Evolutionary conservation across 1,140 invertebrate species (phyloP).

Genomic region (Agraylea sexmaculata): DNA sequence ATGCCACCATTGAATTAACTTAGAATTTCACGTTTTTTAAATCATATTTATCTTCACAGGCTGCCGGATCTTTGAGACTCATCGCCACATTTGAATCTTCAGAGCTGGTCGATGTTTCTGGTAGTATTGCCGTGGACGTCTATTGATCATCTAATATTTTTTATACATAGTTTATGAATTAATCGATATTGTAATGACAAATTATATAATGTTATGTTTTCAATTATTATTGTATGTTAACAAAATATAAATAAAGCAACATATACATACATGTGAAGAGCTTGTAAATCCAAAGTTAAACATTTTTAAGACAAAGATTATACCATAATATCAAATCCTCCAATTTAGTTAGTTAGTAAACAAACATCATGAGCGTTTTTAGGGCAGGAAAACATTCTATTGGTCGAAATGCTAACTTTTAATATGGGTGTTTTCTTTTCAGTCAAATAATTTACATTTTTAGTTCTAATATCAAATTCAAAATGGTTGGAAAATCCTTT

Average conservation of each 20-base stretch:
- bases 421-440: background rate
- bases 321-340: too few species aligned
- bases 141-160: slow-evolving; percentile 12
- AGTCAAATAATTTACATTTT: background rate
- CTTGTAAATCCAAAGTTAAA: background rate
- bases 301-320: too few species aligned
- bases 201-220: too few species aligned
- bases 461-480: background rate
- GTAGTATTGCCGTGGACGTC: slow-evolving; percentile 38
- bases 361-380: background rate
- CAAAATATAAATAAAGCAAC: background rate
- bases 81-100: slow-evolving; percentile 54
- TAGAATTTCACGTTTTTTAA: background rate
- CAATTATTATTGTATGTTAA: background rate
- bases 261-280: background rate
- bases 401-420: background rate
- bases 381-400: too few species aligned
- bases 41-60: slow-evolving; percentile 15
- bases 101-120: slow-evolving; percentile 53
- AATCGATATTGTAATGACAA: too few species aligned
- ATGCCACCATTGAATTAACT: background rate
- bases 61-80: slow-evolving; percentile 40
- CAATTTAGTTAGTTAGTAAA: background rate
- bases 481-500: background rate
- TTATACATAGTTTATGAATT: too few species aligned